Evolutionary conservation across 1,140 invertebrate genomes (phyloP), one percentile per base, ranked within the genome.

Genomic region (Drosophila ercepeae): DNA sequence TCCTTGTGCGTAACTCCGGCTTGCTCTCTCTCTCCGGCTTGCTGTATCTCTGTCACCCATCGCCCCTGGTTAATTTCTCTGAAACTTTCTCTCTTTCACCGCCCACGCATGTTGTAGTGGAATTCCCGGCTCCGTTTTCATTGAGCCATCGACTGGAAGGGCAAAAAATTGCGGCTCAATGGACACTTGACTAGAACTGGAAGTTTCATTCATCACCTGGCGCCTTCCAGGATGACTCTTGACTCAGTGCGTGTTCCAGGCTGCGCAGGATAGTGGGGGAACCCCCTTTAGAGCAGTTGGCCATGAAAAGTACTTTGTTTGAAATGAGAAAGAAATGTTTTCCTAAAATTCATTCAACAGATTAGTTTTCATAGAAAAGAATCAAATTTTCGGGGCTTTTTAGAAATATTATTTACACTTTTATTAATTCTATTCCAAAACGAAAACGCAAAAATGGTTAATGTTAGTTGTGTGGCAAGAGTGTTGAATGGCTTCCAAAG

Each of bases 401-500:
- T 61, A 29, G 8, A 11, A 7, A 7, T 27, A 9, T 27, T n/a
- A n/a, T 49, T 14, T n/a, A 21, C n/a, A 14, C 1, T n/a, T 4
- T 9, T 36, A 1, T 4, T 18, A 46, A 6, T 49, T 61, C 48
- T 61, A 25, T 27, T 1, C 18, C 0, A 50, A 42, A 16, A 39
- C 4, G 0, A 7, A 16, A 9, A 71, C 21, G 4, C 23, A 84
- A 61, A 3, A 25, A 83, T 83, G 75, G 57, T 53, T 5, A 45
- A 9, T 14, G 29, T 39, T n/a, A 74, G 78, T 18, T 67, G 79
- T 44, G 57, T 83, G 6, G 79, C 79, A 16, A 78, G 59, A 11
- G 5, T 83, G n/a, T 42, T 83, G 5, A 32, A 45, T 0, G 18
- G 25, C 8, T 27, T 59, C 0, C 21, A 78, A 8, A 29, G 48